Base-by-base conservation (phyloP, 2,113 vertebrate species). In the Labeo rohita region DNA sequence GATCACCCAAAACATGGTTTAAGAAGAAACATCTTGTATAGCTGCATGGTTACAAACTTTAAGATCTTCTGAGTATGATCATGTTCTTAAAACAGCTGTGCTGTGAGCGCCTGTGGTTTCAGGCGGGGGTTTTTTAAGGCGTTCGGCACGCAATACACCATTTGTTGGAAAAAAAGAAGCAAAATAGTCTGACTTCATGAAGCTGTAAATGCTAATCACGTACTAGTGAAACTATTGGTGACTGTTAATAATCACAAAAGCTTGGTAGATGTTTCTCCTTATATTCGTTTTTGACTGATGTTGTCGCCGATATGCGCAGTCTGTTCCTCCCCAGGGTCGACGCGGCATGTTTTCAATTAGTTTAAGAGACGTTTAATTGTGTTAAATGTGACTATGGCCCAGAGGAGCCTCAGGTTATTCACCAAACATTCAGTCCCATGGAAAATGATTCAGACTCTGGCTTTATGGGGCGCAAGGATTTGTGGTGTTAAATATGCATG, bases 291-390 rank as follows among this genome's bases (percentile, higher is more conserved):
- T 39, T 61, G 56, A 61, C 16, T 2, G 18, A 45, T 79, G 36
- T 5, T 79, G 11, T 43, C 3, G 52, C n/a, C 5, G 18, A 61
- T 59, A 43, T 43, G 77, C 39, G 52, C 76, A 59, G 9, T 12
- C 18, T 59, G 76, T 79, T 81, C 59, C 43, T 81, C 79, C 43
- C 47, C 45, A 66, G 45, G 61, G 43, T 81, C 2, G 4, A 36
- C 16, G 18, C 77, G 0, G 54, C 36, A 61, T 61, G 77, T 79
- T 81, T 28, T 66, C 43, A 23, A 28, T 81, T 81, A 28, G 39
- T 66, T 81, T 47, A 65, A 81, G 61, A 81, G 13, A 15, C 34
- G 15, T 66, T 81, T 49, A 65, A 81, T 66, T 81, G 21, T 49
- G 43, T 34, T 49, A 28, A 50, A 81, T 50, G 79, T 50, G 76